A percentile compares a stretch with the other conserved stretches of the same genome.
phyloP scores from a whole-genome alignment of 1,140 invertebrate species.

The Drosophila athabasca region DNA sequence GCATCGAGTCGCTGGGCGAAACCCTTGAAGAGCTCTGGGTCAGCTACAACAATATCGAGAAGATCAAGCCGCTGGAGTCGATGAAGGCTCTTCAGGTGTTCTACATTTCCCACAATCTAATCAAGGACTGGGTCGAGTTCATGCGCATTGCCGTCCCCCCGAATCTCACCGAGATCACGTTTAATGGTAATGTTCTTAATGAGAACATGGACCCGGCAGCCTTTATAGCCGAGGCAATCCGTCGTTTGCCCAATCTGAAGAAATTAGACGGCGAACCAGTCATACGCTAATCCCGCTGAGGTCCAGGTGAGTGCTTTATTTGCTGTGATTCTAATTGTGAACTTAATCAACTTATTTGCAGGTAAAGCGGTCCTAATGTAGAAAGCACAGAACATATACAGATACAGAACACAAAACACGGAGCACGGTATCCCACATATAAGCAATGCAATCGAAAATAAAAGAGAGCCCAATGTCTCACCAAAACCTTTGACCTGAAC shows the following conservation, averaged over 20 bases:
- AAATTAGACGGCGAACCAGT: slow-evolving; percentile 93
- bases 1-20: slow-evolving; percentile 71
- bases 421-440: no score
- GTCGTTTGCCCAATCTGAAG: slow-evolving; percentile 91
- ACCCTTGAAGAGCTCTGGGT: slow-evolving; percentile 88
- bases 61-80: slow-evolving; percentile 86
- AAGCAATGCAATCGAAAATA: slow-evolving; percentile 35
- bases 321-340: no score
- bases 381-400: no score
- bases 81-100: slow-evolving; percentile 84
- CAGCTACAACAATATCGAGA: slow-evolving; percentile 72
- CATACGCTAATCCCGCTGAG: slow-evolving; percentile 78
- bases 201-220: slow-evolving; percentile 83
- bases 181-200: slow-evolving; percentile 93
- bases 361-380: no score
- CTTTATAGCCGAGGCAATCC: slow-evolving; percentile 87
- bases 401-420: background rate
- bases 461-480: slow-evolving; percentile 7
- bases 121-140: slow-evolving; percentile 95
- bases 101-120: slow-evolving; percentile 94
- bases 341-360: no score
- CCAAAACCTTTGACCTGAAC: slow-evolving; percentile 14
- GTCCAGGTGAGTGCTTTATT: no score
- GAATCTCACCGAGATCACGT: slow-evolving; percentile 89
- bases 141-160: slow-evolving; percentile 86